A percentile compares a stretch with the other conserved stretches of the same genome.
Conservation (phyloP, 2,888 invertebrate species). For the Bursaphelenchus okinawaensis region DNA sequence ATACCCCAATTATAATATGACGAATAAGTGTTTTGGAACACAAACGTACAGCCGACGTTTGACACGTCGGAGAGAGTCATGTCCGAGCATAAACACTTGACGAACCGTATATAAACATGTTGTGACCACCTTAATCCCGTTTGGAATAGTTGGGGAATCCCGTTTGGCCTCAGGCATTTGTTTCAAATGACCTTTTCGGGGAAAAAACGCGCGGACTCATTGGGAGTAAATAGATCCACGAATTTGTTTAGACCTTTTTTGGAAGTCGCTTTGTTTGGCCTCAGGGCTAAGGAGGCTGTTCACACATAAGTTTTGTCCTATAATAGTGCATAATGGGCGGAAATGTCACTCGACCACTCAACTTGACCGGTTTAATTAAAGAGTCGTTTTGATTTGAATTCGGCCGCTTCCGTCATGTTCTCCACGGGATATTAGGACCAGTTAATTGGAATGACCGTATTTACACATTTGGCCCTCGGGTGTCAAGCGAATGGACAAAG, state of each 20-base stretch:
- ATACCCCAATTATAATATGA: no score
- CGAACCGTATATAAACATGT: no score
- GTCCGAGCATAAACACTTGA: no score
- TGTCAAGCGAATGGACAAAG: no score
- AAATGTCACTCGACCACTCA: not conserved
- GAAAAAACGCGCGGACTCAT: not conserved
- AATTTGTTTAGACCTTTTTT: not conserved
- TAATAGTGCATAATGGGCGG: not conserved
- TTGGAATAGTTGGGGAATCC: no score
- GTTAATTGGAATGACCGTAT: not conserved
- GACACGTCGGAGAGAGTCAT: no score
- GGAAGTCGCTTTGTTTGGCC: not conserved
- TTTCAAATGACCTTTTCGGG: not conserved
- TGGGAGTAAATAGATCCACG: not conserved
- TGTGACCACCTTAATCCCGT: no score
- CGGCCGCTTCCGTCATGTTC: not conserved
- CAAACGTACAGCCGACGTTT: no score
- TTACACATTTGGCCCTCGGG: not conserved
- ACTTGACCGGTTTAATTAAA: not conserved
- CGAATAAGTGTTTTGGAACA: no score
- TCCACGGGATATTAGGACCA: not conserved
- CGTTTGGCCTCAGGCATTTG: not conserved
- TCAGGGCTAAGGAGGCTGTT: not conserved
- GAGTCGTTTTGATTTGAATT: not conserved
- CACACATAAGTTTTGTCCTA: not conserved